Evolutionary conservation across 2,888 invertebrate species (phyloP), one percentile per base, ranked within the genome.

Genomic region (Pelosia muscerda): DNA sequence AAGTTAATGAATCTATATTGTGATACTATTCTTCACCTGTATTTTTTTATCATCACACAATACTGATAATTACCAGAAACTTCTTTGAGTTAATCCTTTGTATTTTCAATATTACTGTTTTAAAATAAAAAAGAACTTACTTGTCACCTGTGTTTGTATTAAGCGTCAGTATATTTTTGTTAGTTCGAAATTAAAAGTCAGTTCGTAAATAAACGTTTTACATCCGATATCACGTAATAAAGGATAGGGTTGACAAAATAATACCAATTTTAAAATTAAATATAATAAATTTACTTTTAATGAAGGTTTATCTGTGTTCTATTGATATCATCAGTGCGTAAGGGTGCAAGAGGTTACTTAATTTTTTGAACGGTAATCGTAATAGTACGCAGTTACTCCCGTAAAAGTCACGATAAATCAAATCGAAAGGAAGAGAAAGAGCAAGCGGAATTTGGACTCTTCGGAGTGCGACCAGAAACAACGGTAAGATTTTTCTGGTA

Each of bases 141-240:
- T 26, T 31, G 53, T 28, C 68, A 49, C 69, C 65, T 76, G 58
- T 74, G 66, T 81, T 81, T 79, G 54, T 79, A 71, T 81, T 72
- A 77, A 75, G 64, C 56, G 63, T 67, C 63, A 67, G 38, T 31
- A 2, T 68, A 70, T 79, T 79, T 81, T 69, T 71, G 82, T 83
- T 84, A 79, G 73, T 82, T 78, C 72, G 77, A 84, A 82, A 83
- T 84, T 85, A 82, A 81, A 84, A 76, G 66, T 66, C 60, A 38
- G 74, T 72, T 58, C 75, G 71, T 81, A 79, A 76, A 82, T 83
- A 81, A 87, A 85, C 83, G 86, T 84, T 79, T 74, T 75, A 70
- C 70, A 77, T 82, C 77, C 81, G 81, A 84, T 84, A 82, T 83
- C 82, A 71, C 73, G 82, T 79, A 79, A 82, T 83, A 81, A 72